These are phyloP conservation scores for Gorsachius goisagi DNA, from an alignment of 2,113 vertebrate species.

Conservation along the genomic window DNA sequence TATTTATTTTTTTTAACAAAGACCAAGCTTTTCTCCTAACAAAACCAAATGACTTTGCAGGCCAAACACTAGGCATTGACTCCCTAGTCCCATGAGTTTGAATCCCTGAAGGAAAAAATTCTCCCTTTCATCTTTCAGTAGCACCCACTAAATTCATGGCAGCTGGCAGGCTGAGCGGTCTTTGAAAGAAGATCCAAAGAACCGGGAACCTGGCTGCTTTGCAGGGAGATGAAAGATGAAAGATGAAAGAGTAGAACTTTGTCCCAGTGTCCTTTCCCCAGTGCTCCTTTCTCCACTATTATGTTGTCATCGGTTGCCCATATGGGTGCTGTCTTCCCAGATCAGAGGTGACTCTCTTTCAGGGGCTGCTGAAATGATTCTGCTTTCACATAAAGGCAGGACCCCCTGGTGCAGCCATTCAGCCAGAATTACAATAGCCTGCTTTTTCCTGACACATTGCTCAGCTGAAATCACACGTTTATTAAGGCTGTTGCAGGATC, in stretches of 20 bases:
- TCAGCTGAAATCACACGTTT: background rate
- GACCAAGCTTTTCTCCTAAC: background rate
- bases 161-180: background rate
- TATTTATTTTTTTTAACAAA: background rate
- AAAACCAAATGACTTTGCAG: background rate
- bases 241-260: constrained; percentile 34
- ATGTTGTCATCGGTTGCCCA: background rate
- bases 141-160: background rate
- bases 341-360: background rate
- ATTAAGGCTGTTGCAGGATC: background rate
- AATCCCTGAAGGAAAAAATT: background rate
- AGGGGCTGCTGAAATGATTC: background rate
- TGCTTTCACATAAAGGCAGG: background rate
- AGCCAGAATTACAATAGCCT: background rate
- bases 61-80: background rate
- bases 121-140: background rate
- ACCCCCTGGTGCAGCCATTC: background rate
- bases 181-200: constrained; percentile 39
- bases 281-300: background rate
- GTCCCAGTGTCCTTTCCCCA: background rate
- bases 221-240: constrained; percentile 24
- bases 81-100: background rate
- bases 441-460: background rate
- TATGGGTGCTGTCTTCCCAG: background rate
- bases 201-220: background rate